Evolutionary conservation across 2,888 invertebrate species (phyloP), one percentile per base, ranked within the genome.

Genomic region (Platerodrilus igneus): DNA sequence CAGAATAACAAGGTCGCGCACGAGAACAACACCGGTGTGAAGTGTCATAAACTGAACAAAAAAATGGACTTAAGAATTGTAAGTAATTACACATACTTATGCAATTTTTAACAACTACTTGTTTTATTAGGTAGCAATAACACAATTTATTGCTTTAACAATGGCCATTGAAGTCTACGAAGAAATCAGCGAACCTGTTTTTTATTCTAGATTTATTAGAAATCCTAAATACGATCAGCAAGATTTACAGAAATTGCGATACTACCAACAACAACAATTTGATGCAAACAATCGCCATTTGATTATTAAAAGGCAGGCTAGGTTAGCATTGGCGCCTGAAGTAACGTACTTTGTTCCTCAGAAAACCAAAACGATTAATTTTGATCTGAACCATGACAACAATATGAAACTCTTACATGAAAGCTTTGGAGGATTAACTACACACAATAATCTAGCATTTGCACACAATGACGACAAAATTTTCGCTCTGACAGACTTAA

Each of bases 401-500:
- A 30, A 40, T 20, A 2, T 19, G 4, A 31, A 17, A 11, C 21
- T 33, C 2, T 10, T 39, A 2, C 17, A 29, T 5, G 22, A 39
- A 18, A 29, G 22, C 11, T 36, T 28, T 10, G 33, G 28, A 1
- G n/a, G n/a, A n/a, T n/a, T n/a, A n/a, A 18, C 16, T 4, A 7
- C 18, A 2, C 19, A 14, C 4, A 11, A 31, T 2, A 14, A 26
- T 5, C 13, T 20, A n/a, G n/a, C n/a, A n/a, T n/a, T n/a, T 6
- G 8, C 10, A 2, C 18, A 17, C 11, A 9, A 10, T 16, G 15
- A 14, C 10, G 14, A 29, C 10, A 47, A 64, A 26, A 65, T 75
- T 6, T 61, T 68, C 22, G 70, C 70, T n/a, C 55, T 76, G 1
- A 69, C 67, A 23, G 62, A 70, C 1, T 54, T 76, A 4, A 58